These are phyloP conservation scores for Hystrix brachyura DNA, from an alignment of 2,113 vertebrate species.

Conservation along the genomic window DNA sequence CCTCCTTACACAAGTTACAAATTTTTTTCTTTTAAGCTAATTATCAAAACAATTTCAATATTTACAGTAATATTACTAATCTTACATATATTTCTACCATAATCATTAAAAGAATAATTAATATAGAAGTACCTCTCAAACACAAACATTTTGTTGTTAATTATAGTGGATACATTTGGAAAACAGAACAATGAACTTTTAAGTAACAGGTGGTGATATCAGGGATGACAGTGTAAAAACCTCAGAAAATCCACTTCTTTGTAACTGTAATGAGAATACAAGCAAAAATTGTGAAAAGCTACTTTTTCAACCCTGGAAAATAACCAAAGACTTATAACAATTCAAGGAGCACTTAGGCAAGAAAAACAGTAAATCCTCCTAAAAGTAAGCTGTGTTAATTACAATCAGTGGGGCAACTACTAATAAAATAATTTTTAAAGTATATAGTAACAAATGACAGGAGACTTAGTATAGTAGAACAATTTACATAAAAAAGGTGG, in stretches of 20 bases:
- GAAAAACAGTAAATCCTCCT: background rate
- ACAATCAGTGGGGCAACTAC: background rate
- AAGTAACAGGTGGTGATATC: background rate
- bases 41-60: background rate
- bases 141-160: background rate
- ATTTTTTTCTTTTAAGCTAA: background rate
- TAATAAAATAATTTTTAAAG: background rate
- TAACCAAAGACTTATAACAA: background rate
- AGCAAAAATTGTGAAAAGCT: background rate
- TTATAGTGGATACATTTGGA: background rate
- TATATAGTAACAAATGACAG: background rate
- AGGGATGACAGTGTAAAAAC: background rate
- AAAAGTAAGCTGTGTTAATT: background rate
- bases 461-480: background rate
- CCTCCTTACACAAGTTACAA: background rate
- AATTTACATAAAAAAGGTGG: background rate
- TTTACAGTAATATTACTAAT: background rate
- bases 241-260: background rate
- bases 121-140: background rate
- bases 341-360: background rate
- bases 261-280: background rate
- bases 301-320: background rate
- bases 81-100: background rate
- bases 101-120: background rate
- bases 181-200: background rate